These are phyloP conservation scores for Hermetia illucens DNA, from an alignment of 1,140 invertebrate genomes.

Conservation along the genomic window DNA sequence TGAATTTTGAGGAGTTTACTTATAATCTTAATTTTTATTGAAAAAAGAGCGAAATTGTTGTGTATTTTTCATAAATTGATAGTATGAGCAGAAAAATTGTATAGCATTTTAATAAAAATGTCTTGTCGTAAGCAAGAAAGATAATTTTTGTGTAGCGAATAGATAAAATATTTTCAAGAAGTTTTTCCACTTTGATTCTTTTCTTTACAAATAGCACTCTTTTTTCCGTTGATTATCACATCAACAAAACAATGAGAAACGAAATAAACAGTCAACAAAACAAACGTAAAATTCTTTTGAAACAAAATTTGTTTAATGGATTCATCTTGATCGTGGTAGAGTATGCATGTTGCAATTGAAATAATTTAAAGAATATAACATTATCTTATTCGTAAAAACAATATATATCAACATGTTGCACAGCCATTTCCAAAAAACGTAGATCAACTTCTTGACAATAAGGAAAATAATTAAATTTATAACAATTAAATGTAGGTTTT, in stretches of 20 bases:
- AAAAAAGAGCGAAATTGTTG: no score
- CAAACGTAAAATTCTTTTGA: constrained; percentile 7
- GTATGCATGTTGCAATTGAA: no score
- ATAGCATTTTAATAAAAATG: no score
- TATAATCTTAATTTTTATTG: no score
- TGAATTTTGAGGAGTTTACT: no score
- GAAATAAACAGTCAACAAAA: background rate
- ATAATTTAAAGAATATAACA: constrained; percentile 29
- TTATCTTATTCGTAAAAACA: constrained; percentile 19
- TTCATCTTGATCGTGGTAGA: no score
- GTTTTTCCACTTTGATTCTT: constrained; percentile 20
- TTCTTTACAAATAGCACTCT: constrained; percentile 1
- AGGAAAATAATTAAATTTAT: constrained; percentile 10
- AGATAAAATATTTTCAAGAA: constrained; percentile 26
- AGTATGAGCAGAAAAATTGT: no score
- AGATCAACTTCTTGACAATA: constrained; percentile 83
- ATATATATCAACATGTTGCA: constrained; percentile 36
- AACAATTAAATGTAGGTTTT: background rate
- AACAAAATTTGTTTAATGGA: constrained; percentile 12
- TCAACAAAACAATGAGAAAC: background rate
- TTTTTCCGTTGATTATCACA: background rate
- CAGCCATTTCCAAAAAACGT: constrained; percentile 75
- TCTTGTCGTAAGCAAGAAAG: no score
- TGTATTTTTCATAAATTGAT: no score
- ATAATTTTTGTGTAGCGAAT: no score